Evolutionary conservation across 2,113 vertebrate species (phyloP), one percentile per base, ranked within the genome.

Genomic region (Dunckerocampus dactyliophorus): DNA sequence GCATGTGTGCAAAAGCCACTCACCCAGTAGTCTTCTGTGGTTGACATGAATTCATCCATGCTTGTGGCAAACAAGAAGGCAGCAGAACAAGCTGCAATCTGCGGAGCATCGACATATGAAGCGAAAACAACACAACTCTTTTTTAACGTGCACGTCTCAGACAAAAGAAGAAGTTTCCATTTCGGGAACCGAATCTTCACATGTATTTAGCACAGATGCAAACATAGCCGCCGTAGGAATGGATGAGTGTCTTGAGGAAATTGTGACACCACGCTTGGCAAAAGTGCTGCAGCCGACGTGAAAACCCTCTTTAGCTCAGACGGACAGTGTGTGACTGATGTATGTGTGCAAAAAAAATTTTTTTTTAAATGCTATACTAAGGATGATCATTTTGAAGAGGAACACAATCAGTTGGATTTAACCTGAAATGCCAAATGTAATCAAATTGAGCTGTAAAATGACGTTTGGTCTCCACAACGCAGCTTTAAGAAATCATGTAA

Each of bases 81-180:
- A 59, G 73, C 47, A 59, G 60, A 63, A 46, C 22, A 8, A 70
- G 54, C 50, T 71, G 59, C 65, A 77, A 79, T 6, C 62, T 13
- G 58, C 16, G 14, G 60, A 56, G 58, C 46, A 45, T 16, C 63
- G 47, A 43, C 47, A 71, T 34, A 0, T 64, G 21, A 19, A 34
- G 16, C 16, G 45, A 61, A 47, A 47, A 43, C 2, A 42, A 42
- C 9, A 39, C 37, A 39, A 39, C 37, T 11, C 34, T 65, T 59
- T 46, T 34, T 59, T 71, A 34, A 28, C 24, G 5, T 28, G 24
- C n/a, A 48, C 17, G n/a, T 37, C 43, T 72, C 60, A 87, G 88
- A 85, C 71, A 60, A 83, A 89, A 86, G 73, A 59, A 84, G 86
- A 86, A 88, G 80, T 81, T 1, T 2, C 0, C 2, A 65, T 72